Evolutionary conservation across 2,888 invertebrate species (phyloP).

Genomic region (Mythimna vitellina): DNA sequence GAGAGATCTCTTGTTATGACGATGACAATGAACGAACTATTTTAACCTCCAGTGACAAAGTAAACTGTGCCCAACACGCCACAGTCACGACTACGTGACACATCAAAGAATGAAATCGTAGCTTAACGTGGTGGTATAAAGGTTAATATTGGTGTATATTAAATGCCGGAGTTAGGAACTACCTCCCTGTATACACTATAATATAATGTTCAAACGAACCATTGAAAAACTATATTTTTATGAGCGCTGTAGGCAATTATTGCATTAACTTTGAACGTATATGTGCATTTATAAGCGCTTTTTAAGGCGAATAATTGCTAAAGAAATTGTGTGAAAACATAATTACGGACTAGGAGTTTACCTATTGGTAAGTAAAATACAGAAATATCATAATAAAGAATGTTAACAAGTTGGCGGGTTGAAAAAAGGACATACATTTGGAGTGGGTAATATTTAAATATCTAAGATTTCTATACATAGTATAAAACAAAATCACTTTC

Average conservation of each 20-base stretch:
- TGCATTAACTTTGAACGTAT: slow-evolving; percentile 36
- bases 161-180: slow-evolving; percentile 78
- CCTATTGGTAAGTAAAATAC: slow-evolving; percentile 43
- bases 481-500: no score
- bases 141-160: slow-evolving; percentile 65
- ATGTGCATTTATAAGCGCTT: slow-evolving; percentile 53
- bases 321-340: slow-evolving; percentile 40
- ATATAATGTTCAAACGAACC: slow-evolving; percentile 35
- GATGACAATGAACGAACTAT: slow-evolving; percentile 61
- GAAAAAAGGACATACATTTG: background rate
- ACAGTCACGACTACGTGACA: no score
- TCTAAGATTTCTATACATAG: background rate
- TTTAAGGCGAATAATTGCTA: slow-evolving; percentile 50
- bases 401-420: slow-evolving; percentile 20
- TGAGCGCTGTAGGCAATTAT: slow-evolving; percentile 48
- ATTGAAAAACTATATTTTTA: slow-evolving; percentile 39
- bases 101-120: no score
- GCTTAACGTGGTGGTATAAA: no score
- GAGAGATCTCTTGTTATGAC: slow-evolving; percentile 78
- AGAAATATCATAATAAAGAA: slow-evolving; percentile 29
- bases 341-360: slow-evolving; percentile 59
- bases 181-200: slow-evolving; percentile 53
- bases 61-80: no score
- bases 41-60: slow-evolving; percentile 5
- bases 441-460: background rate